phyloP scores from a whole-genome alignment of 2,888 invertebrate genomes.

The Papilio gigon region DNA sequence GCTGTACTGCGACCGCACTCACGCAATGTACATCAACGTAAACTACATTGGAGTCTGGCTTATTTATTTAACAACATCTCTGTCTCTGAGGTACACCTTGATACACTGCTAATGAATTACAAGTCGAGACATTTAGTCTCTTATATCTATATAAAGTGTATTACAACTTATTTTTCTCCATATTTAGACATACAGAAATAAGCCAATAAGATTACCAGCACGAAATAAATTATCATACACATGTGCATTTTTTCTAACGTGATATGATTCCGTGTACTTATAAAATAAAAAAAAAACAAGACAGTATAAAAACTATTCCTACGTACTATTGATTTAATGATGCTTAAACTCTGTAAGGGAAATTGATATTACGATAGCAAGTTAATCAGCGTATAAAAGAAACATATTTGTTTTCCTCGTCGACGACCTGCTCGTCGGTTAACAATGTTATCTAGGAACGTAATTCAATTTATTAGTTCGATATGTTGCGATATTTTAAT shows the following conservation, averaged over 20 bases:
- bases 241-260: background rate
- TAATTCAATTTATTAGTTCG: slow-evolving; percentile 41
- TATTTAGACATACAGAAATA: background rate
- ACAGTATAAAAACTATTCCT: background rate
- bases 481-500: slow-evolving; percentile 38
- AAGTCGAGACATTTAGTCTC: background rate
- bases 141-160: background rate
- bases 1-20: slow-evolving; percentile 46
- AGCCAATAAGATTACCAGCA: background rate
- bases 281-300: background rate
- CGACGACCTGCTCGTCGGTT: slow-evolving; percentile 17
- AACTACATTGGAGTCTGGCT: slow-evolving; percentile 40
- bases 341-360: slow-evolving; percentile 21
- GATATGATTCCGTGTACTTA: background rate
- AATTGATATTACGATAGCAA: slow-evolving; percentile 38
- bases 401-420: slow-evolving; percentile 33
- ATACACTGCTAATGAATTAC: background rate
- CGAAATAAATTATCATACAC: no score
- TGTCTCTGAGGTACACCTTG: background rate
- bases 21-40: slow-evolving; percentile 39
- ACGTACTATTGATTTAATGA: slow-evolving; percentile 6
- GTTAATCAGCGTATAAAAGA: slow-evolving; percentile 37
- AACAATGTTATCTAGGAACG: slow-evolving; percentile 32
- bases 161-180: background rate
- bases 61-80: slow-evolving; percentile 28